Evolutionary conservation across 2,113 vertebrate genomes (phyloP).

Genomic region (Eidolon helvum): DNA sequence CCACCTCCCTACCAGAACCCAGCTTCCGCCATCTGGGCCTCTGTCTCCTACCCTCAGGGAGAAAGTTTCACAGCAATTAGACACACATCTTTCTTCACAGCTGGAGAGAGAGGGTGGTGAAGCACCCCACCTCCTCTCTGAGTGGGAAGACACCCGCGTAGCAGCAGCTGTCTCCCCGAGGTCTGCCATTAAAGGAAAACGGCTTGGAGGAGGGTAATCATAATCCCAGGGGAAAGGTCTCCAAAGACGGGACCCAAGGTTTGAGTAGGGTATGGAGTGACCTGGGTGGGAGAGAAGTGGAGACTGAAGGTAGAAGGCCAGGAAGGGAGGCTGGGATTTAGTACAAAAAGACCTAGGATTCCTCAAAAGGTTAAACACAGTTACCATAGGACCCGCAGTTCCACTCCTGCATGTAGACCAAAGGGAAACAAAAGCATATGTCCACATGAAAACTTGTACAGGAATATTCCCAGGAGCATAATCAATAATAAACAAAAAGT

Average conservation of each 20-base stretch:
- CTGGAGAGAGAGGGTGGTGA: constrained; percentile 60
- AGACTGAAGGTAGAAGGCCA: neutral
- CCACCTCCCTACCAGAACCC: neutral
- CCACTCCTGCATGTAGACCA: neutral
- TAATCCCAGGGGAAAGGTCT: neutral
- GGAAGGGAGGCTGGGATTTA: neutral
- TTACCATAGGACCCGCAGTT: neutral
- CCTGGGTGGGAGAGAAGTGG: neutral
- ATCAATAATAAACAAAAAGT: neutral
- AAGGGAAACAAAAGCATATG: neutral
- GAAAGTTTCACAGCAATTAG: constrained; percentile 69
- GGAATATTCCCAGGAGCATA: neutral
- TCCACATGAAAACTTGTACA: neutral
- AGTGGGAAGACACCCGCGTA: neutral
- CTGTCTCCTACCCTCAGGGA: neutral
- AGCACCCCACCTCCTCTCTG: neutral
- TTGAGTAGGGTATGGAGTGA: neutral
- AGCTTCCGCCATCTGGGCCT: neutral
- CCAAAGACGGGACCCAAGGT: neutral
- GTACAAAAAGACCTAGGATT: neutral
- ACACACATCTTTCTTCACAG: constrained; percentile 67
- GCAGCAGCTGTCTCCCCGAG: neutral
- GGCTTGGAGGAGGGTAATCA: neutral
- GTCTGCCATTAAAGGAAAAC: neutral
- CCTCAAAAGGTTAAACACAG: neutral